Base-by-base conservation (phyloP, 2,113 vertebrate species). In the Pluvialis apricaria region DNA sequence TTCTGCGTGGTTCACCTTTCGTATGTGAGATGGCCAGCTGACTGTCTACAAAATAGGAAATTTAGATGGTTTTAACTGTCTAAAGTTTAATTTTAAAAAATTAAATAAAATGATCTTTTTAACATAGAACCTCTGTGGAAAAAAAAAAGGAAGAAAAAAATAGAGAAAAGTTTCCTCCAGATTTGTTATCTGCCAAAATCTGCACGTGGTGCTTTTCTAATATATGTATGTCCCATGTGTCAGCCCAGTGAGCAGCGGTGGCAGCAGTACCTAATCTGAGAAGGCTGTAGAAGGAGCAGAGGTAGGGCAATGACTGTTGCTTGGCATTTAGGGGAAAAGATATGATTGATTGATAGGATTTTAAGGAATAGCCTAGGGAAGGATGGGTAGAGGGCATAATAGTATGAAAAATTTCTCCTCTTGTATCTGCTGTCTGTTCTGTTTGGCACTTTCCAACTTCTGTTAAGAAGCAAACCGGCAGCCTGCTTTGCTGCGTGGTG, bases 171-270 rank as follows among this genome's bases (percentile, higher is more conserved):
- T 52, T 65, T 88, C 13, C 16, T 85, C 14, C 3, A 5, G 13
- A 20, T 61, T 76, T 87, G 8, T 26, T 85, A 64, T 25, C 18
- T 78, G 60, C 32, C 52, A 40, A 60, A 91, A 83, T 64, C 34
- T 62, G 31, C 12, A 22, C 0, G 0, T 44, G 10, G 5, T 71
- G 7, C 42, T 85, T 66, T 86, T 66, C 32, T 75, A 38, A 24
- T 64, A 54, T 19, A 7, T 2, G 0, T 10, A 1, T 28, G 47
- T 81, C 32, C 32, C 22, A 4, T 0, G 0, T 49, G 45, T 70
- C 13, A 64, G 44, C 28, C 9, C 40, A 32, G 49, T 20, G 44
- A 82, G 32, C n/a, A 34, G 51, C 22, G 20, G 62, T 52, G 62
- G 49, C 52, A 61, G 55, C 26, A 45, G 34, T 21, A 65, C 36